Conservation (phyloP, 1,140 invertebrate genomes). For the Pseudomyrmex pallidus region DNA sequence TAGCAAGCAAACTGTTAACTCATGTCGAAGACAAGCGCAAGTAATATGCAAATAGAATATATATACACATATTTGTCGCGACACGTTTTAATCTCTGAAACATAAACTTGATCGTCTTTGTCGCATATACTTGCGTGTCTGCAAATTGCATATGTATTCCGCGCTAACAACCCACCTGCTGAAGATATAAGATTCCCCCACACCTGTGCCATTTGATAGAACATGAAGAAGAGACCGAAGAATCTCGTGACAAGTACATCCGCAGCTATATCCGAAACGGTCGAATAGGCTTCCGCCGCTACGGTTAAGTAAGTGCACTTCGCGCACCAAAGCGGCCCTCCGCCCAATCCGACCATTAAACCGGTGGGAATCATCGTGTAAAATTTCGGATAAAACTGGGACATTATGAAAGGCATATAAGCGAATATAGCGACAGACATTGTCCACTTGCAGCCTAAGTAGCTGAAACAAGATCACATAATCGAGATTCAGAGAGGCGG, state of each 20-base stretch:
- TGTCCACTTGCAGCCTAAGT: constrained; percentile 94
- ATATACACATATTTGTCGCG: neutral
- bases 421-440: constrained; percentile 93
- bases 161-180: constrained; percentile 85
- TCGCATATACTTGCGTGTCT: neutral
- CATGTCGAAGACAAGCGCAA: neutral
- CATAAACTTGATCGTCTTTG: neutral
- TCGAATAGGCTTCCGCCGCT: constrained; percentile 89
- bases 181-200: constrained; percentile 97
- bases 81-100: constrained; percentile 7
- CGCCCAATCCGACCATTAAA: constrained; percentile 93
- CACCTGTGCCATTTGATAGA: constrained; percentile 96
- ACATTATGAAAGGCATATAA: constrained; percentile 94
- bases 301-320: constrained; percentile 96
- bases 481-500: neutral
- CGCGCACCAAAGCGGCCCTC: constrained; percentile 95
- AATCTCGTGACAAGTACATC: constrained; percentile 93
- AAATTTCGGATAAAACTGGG: constrained; percentile 94
- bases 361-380: constrained; percentile 95
- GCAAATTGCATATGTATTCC: constrained; percentile 4
- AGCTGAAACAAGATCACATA: constrained; percentile 85
- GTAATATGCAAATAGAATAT: constrained; percentile 9
- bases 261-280: constrained; percentile 87
- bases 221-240: constrained; percentile 96
- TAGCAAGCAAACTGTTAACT: neutral